Evolutionary conservation across 2,797 vertebrate genomes (phyloP).

Genomic region (Enteromius paludinosus): DNA sequence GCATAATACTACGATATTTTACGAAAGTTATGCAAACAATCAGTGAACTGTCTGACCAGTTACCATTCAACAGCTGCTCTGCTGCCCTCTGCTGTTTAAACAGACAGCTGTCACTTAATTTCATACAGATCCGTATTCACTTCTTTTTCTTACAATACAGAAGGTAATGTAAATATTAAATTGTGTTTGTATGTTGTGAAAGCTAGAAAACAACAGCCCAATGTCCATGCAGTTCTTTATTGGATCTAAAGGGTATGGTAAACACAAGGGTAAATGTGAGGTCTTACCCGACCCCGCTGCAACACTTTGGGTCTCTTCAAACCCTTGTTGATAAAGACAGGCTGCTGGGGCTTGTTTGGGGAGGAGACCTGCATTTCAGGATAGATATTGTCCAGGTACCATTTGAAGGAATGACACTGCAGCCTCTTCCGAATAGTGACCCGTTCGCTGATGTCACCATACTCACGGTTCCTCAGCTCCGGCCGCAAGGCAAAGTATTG

Average conservation of each 20-base stretch:
- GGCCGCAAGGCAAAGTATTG: constrained; percentile 93
- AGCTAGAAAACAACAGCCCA: neutral
- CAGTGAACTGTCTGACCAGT: neutral
- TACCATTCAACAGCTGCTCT: neutral
- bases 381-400: constrained; percentile 94
- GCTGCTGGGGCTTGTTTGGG: constrained; percentile 83
- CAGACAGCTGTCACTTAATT: neutral
- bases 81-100: constrained; percentile 57
- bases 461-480: constrained; percentile 84
- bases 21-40: constrained; percentile 9
- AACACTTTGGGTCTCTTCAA: constrained; percentile 88
- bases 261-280: neutral
- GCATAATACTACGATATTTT: neutral
- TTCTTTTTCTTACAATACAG: neutral
- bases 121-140: neutral
- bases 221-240: neutral
- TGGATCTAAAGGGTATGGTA: neutral
- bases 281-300: constrained; percentile 89
- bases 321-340: constrained; percentile 86
- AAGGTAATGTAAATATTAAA: neutral
- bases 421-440: constrained; percentile 83
- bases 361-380: constrained; percentile 92
- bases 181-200: neutral
- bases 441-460: constrained; percentile 89
- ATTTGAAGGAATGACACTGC: constrained; percentile 89